Evolutionary conservation across 1,140 invertebrate species (phyloP).

Genomic region (Pseudobourletiella spinata): DNA sequence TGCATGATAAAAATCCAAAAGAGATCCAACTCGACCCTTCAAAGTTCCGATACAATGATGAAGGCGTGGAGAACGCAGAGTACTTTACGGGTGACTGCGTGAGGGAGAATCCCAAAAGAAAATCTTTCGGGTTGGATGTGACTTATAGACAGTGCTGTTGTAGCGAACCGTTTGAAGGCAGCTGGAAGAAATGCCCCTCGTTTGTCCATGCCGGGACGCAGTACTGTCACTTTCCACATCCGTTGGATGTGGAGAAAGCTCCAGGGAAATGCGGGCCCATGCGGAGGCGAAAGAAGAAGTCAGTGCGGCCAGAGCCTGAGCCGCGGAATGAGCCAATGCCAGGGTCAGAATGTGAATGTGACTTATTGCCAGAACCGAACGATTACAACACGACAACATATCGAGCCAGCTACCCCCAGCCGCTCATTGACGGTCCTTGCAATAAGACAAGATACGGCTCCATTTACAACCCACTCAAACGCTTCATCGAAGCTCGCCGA

Average conservation of each 20-base stretch:
- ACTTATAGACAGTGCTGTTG: background rate
- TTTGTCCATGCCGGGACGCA: too few species aligned
- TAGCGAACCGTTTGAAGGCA: background rate
- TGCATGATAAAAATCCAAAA: too few species aligned
- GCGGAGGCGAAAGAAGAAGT: too few species aligned
- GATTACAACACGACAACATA: conserved; percentile 4
- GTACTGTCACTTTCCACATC: too few species aligned
- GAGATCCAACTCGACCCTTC: too few species aligned
- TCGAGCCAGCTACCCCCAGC: background rate
- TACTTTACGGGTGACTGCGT: background rate
- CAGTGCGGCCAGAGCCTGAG: too few species aligned
- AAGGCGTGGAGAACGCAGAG: background rate
- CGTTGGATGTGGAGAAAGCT: too few species aligned
- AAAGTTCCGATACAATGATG: background rate
- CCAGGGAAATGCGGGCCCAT: too few species aligned
- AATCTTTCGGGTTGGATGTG: background rate
- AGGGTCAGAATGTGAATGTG: too few species aligned
- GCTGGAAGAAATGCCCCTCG: too few species aligned
- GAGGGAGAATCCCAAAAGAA: background rate
- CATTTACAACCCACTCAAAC: background rate
- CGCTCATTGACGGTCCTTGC: too few species aligned
- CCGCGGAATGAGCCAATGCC: too few species aligned
- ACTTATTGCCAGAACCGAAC: background rate
- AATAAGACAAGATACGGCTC: background rate
- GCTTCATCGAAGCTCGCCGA: background rate